Base-by-base conservation (phyloP, 1,140 invertebrate genomes). In the Drosophila nannoptera region DNA sequence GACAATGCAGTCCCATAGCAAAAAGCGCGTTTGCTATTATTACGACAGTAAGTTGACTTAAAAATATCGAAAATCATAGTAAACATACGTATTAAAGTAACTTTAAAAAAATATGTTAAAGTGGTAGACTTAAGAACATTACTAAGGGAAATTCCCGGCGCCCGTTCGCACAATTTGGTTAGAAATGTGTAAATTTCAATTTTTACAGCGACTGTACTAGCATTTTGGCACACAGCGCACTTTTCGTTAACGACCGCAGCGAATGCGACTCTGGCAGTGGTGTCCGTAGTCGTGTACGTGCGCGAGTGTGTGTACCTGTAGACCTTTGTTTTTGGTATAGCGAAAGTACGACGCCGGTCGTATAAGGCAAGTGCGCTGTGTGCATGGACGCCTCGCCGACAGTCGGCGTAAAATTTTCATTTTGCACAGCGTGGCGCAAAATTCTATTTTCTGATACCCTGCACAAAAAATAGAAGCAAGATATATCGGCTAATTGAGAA, bases 11-110 rank as follows among this genome's bases (percentile, higher is more conserved):
- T 93, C 94, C 8, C 96, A 97, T 77, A 96, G 93, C 81, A 96
- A 96, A 88, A 97, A 98, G 90, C 93, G 96, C 89, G 97, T 99
- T 61, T 98, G 97, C 90, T 99, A 99, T 91, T 99, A 99, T 90
- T 99, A 99, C 88, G 98, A 99, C 90, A 98, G 97, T 99, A 93
- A 97, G 97, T 96, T 42, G 7, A n/a, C 32, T 43, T 40, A 40
- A 61, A 42, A 67, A n/a, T 7, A 0, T 8, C 7, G 22, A 2
- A 35, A 50, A 49, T 29, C 7, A 9, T n/a, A 16, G 1, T n/a
- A n/a, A 12, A 46, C 12, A 14, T 11, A 2, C 0, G 7, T 5
- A 38, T 29, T 35, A 4, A 7, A 31, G 8, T n/a, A 7, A 3
- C n/a, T 31, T 29, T 9, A 9, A 8, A 46, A 11, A 11, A 11